phyloP scores from a whole-genome alignment of 1,140 invertebrate species.

The Brachystomella parvula region DNA sequence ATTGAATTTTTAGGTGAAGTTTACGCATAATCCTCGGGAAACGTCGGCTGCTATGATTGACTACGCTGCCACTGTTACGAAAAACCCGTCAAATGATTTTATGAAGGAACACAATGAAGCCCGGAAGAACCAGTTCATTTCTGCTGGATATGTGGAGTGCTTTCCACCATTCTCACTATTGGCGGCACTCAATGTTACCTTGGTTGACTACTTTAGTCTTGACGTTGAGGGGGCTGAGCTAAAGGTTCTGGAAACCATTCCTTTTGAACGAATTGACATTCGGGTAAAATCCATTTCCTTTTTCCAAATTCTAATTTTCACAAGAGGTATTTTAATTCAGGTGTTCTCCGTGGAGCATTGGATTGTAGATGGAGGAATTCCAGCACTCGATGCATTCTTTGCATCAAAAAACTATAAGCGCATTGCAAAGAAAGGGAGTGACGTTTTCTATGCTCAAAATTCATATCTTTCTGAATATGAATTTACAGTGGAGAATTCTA shows the following conservation, averaged over 20 bases:
- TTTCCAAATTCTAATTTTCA: background rate
- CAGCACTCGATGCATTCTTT: background rate
- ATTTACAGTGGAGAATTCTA: too few species aligned
- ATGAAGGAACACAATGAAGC: background rate
- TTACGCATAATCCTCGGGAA: background rate
- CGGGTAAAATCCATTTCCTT: background rate
- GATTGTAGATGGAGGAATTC: conserved; percentile 4
- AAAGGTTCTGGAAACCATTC: background rate
- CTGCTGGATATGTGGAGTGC: conserved; percentile 54
- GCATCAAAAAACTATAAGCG: background rate
- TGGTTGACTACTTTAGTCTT: conserved; percentile 63
- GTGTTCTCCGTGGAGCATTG: conserved; percentile 1
- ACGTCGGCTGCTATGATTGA: background rate
- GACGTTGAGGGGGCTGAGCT: conserved; percentile 44
- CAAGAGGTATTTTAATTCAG: too few species aligned
- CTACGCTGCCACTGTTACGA: background rate
- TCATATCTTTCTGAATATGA: background rate
- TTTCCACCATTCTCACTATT: conserved; percentile 73
- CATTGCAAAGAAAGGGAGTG: background rate
- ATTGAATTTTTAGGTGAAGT: background rate
- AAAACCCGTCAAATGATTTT: background rate
- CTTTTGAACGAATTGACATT: background rate
- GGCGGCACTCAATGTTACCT: conserved; percentile 61
- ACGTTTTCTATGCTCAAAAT: conserved; percentile 1
- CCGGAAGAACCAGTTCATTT: background rate